These are phyloP conservation scores for Stenolophus ochropezus DNA, from an alignment of 2,888 invertebrate genomes.

Conservation along the genomic window DNA sequence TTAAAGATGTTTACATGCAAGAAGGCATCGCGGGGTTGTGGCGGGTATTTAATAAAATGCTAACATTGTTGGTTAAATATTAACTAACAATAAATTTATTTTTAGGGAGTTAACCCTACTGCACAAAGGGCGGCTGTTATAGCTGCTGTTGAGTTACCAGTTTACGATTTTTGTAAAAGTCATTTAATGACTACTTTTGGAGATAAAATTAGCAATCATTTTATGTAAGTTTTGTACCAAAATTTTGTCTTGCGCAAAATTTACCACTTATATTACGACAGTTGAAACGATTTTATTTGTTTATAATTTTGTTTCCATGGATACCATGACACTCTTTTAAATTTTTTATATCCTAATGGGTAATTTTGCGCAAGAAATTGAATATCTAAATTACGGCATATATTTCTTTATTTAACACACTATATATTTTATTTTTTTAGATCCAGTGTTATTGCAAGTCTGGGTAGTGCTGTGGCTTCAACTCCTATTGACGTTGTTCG, in stretches of 20 bases:
- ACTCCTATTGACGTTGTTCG: conserved; percentile 95
- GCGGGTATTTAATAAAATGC: conserved; percentile 76
- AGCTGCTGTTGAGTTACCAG: conserved; percentile 95
- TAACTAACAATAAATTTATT: conserved; percentile 61
- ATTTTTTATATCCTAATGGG: too few relatives aligned
- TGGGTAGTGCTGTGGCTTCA: conserved; percentile 94
- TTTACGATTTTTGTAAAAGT: conserved; percentile 92
- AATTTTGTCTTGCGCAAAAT: too few relatives aligned
- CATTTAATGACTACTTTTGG: conserved; percentile 82
- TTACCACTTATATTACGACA: too few relatives aligned
- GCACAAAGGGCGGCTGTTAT: conserved; percentile 95
- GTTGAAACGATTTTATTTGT: too few relatives aligned
- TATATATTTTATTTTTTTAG: conserved; percentile 73
- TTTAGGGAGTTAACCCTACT: conserved; percentile 92
- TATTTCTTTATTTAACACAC: too few relatives aligned
- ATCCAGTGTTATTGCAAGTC: conserved; percentile 92
- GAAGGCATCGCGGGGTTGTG: conserved; percentile 92
- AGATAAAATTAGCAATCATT: conserved; percentile 89
- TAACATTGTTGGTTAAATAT: not conserved
- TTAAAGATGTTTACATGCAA: conserved; percentile 85
- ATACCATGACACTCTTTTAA: too few relatives aligned
- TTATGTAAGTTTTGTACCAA: too few relatives aligned
- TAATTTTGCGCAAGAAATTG: too few relatives aligned
- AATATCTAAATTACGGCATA: too few relatives aligned
- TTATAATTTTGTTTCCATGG: too few relatives aligned